Evolutionary conservation across 2,797 vertebrate species (phyloP).

Genomic region (Hydrophis major): DNA sequence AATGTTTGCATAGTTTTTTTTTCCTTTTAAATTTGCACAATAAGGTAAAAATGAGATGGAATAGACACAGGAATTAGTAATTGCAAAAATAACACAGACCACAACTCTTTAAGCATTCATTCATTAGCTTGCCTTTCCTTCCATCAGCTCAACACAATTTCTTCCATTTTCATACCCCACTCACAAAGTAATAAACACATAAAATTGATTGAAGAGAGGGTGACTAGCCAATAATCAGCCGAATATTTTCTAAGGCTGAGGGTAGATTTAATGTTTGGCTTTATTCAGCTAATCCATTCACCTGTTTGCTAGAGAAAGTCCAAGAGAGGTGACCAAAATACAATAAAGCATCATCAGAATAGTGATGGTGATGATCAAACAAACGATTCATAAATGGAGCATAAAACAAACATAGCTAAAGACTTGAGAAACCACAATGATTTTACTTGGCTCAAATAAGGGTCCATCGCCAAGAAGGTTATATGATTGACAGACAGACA

Average conservation of each 20-base stretch:
- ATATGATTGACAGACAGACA: background rate
- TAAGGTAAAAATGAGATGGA: background rate
- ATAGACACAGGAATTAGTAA: background rate
- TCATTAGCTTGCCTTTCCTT: background rate
- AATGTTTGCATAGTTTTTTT: background rate
- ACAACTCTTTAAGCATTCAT: background rate
- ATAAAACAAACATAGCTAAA: background rate
- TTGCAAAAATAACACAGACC: background rate
- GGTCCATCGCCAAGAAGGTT: background rate
- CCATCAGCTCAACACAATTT: background rate
- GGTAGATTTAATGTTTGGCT: background rate
- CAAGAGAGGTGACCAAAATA: background rate
- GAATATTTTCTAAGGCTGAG: background rate
- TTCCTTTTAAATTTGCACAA: background rate
- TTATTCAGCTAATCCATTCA: background rate
- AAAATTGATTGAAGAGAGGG: background rate
- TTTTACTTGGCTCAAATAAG: background rate
- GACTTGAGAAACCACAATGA: background rate
- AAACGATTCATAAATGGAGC: background rate
- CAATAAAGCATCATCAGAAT: background rate
- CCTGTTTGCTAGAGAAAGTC: background rate
- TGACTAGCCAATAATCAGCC: background rate
- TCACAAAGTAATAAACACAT: background rate
- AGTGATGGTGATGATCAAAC: background rate
- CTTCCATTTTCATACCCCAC: background rate